A percentile compares a stretch with the other conserved stretches of the same genome.
phyloP scores from a whole-genome alignment of 1,140 invertebrate species.

The Episyrphus balteatus region DNA sequence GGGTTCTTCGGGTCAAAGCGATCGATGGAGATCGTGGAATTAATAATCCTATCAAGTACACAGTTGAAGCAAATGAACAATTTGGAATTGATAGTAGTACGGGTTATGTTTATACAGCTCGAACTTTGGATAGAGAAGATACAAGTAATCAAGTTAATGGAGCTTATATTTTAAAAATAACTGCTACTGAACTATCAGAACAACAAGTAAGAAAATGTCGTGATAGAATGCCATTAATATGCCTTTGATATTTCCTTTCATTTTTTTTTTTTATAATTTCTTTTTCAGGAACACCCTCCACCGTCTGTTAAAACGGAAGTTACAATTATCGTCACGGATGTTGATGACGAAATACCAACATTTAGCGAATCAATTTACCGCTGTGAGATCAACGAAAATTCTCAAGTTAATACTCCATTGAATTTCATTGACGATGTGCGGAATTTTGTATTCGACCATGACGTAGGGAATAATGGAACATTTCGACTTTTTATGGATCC shows the following conservation, averaged over 20 bases:
- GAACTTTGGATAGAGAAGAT: conserved; percentile 69
- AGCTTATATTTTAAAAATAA: conserved; percentile 76
- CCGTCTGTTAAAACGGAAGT: conserved; percentile 78
- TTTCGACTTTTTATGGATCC: conserved; percentile 74
- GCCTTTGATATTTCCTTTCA: background rate
- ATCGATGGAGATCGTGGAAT: conserved; percentile 86
- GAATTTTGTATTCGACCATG: conserved; percentile 84
- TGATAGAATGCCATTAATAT: background rate
- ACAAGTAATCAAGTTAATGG: conserved; percentile 65
- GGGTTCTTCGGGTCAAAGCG: conserved; percentile 77
- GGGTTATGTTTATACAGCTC: conserved; percentile 67
- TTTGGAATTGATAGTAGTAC: conserved; percentile 66
- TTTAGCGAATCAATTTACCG: conserved; percentile 70
- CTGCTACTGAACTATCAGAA: conserved; percentile 47
- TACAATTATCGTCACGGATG: conserved; percentile 85
- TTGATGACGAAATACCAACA: conserved; percentile 85
- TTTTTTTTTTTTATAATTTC: conserved; percentile 1
- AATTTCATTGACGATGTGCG: conserved; percentile 69
- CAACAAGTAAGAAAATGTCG: background rate
- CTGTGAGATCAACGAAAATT: conserved; percentile 86
- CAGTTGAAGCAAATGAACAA: conserved; percentile 60
- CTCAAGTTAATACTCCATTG: conserved; percentile 79
- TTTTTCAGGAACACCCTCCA: conserved; percentile 41
- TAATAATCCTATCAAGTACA: conserved; percentile 78
- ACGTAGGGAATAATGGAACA: conserved; percentile 88